phyloP scores from a whole-genome alignment of 2,113 vertebrate species.

The Recurvirostra avosetta region DNA sequence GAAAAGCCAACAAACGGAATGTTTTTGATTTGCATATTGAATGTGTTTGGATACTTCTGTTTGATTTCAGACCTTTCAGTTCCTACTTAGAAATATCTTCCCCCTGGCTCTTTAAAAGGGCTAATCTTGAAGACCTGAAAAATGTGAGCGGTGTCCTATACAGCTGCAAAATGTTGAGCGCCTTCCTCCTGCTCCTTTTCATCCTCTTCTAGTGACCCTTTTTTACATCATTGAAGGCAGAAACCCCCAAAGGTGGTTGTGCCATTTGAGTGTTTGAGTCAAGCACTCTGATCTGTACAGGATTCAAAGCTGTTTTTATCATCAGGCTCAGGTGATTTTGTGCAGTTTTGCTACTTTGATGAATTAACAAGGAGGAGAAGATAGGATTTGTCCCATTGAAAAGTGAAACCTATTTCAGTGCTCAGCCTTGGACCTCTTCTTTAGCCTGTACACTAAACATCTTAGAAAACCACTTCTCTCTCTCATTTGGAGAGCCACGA shows the following conservation, averaged over 20 bases:
- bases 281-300: neutral
- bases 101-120: neutral
- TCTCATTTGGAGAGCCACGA: neutral
- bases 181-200: neutral
- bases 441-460: neutral
- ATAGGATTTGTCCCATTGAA: neutral
- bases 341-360: neutral
- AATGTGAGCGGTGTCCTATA: neutral
- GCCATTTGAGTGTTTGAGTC: neutral
- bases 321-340: neutral
- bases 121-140: neutral
- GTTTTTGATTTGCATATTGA: neutral
- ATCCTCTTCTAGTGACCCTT: neutral
- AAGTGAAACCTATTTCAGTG: neutral
- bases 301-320: neutral
- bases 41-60: neutral
- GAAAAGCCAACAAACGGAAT: conserved; percentile 6
- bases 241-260: neutral
- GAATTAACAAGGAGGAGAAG: neutral
- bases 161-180: neutral
- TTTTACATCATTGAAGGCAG: neutral
- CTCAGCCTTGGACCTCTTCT: neutral
- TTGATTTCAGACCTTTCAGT: neutral
- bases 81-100: neutral
- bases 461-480: neutral